phyloP scores from a whole-genome alignment of 35 echinoderm and acorn worm genomes.

The Antedon bifida region DNA sequence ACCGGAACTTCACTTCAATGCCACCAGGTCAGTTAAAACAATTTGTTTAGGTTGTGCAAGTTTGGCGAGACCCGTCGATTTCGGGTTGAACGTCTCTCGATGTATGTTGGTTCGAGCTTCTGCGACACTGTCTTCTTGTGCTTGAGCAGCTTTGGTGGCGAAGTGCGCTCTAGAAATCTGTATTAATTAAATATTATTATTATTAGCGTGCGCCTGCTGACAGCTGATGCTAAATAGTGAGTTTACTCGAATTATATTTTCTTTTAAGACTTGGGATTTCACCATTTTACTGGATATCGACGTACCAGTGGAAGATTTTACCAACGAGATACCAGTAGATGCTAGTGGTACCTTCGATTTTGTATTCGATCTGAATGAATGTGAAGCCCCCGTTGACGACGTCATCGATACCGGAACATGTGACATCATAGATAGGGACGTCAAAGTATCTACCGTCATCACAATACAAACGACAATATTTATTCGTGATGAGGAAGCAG shows the following conservation, averaged over 20 bases:
- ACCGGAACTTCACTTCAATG: slow-evolving; percentile 33
- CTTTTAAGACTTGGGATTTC: slow-evolving; percentile 53
- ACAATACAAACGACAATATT: slow-evolving; percentile 69
- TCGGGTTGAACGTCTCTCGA: too few relatives aligned
- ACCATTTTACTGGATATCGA: slow-evolving; percentile 51
- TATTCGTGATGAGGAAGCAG: slow-evolving; percentile 46
- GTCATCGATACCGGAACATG: slow-evolving; percentile 17
- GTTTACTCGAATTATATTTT: neutral
- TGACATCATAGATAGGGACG: slow-evolving; percentile 1
- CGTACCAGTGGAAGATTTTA: slow-evolving; percentile 1
- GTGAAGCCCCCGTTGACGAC: slow-evolving; percentile 7
- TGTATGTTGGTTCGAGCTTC: too few relatives aligned
- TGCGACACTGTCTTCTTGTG: too few relatives aligned
- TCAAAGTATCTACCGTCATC: slow-evolving; percentile 39
- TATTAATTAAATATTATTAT: too few relatives aligned
- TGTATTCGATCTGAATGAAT: slow-evolving; percentile 29
- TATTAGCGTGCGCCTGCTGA: too few relatives aligned
- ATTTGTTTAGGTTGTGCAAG: neutral
- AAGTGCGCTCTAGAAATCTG: too few relatives aligned
- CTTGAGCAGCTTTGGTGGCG: too few relatives aligned
- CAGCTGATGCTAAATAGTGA: too few relatives aligned
- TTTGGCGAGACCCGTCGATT: too few relatives aligned
- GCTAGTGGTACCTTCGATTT: slow-evolving; percentile 63
- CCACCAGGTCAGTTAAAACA: slow-evolving; percentile 30
- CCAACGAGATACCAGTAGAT: slow-evolving; percentile 44